phyloP scores from a whole-genome alignment of 2,113 vertebrate species.

The Scatophagus argus region DNA sequence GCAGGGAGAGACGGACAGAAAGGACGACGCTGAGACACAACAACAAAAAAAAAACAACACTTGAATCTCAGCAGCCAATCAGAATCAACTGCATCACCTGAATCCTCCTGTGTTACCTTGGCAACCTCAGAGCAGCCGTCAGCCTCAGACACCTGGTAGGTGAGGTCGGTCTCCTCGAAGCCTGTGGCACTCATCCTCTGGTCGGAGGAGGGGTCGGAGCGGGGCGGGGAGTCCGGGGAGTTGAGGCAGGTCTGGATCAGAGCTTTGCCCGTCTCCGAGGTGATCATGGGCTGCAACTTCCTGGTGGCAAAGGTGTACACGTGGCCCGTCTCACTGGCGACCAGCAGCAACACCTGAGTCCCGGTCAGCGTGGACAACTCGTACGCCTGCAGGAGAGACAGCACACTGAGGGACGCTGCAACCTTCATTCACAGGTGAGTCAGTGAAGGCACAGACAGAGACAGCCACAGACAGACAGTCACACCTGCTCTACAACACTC shows the following conservation, averaged over 20 bases:
- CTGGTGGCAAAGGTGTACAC: slow-evolving; percentile 97
- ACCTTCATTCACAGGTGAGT: too few species aligned
- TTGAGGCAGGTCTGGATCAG: slow-evolving; percentile 98
- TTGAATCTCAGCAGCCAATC: not conserved
- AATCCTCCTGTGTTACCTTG: slow-evolving; percentile 85
- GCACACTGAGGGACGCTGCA: too few species aligned
- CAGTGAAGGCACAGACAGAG: too few species aligned
- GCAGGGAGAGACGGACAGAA: slow-evolving; percentile 12
- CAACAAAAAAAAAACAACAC: too few species aligned
- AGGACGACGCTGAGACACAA: too few species aligned
- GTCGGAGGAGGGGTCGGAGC: slow-evolving; percentile 93
- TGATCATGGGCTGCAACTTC: slow-evolving; percentile 98
- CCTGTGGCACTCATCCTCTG: slow-evolving; percentile 98
- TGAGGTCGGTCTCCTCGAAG: slow-evolving; percentile 97
- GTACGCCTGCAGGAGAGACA: slow-evolving; percentile 85
- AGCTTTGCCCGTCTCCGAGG: slow-evolving; percentile 96
- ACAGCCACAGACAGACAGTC: too few species aligned
- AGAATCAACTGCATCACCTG: not conserved
- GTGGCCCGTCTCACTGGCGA: slow-evolving; percentile 96
- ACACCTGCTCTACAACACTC: too few species aligned
- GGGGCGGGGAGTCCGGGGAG: slow-evolving; percentile 95
- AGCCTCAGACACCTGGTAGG: slow-evolving; percentile 94
- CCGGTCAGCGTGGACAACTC: slow-evolving; percentile 95
- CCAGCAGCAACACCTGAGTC: slow-evolving; percentile 95
- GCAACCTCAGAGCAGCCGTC: slow-evolving; percentile 90